These are phyloP conservation scores for Hemithea aestivaria DNA, from an alignment of 2,888 invertebrate genomes.

Conservation along the genomic window DNA sequence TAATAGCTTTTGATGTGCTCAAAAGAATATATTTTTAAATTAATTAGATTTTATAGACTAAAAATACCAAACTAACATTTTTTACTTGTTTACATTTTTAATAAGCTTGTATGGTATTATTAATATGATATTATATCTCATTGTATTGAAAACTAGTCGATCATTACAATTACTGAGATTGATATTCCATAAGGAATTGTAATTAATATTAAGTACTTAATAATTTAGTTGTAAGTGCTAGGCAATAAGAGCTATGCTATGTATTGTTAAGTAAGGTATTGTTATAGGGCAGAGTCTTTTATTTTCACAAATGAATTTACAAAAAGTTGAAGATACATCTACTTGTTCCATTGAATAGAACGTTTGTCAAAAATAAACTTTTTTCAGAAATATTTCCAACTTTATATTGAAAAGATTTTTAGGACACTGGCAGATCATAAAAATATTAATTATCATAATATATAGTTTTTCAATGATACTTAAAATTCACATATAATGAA, in stretches of 20 bases:
- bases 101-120: conserved; percentile 37
- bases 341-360: no score
- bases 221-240: conserved; percentile 1
- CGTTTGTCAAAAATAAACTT: no score
- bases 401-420: no score
- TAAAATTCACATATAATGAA: no score
- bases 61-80: conserved; percentile 4
- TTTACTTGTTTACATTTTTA: conserved; percentile 32
- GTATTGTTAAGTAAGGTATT: no score
- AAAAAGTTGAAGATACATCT: no score
- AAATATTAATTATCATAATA: no score
- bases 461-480: no score
- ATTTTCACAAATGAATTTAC: no score
- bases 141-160: conserved; percentile 66
- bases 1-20: conserved; percentile 39
- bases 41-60: conserved; percentile 24
- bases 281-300: no score
- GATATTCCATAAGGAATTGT: conserved; percentile 10
- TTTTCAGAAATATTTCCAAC: no score
- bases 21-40: conserved; percentile 33
- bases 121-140: conserved; percentile 24
- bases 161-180: conserved; percentile 41
- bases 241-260: conserved; percentile 1
- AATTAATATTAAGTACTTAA: conserved; percentile 6
- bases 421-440: no score